Conservation (phyloP, 1,140 invertebrate species). For the Ectropis grisescens region DNA sequence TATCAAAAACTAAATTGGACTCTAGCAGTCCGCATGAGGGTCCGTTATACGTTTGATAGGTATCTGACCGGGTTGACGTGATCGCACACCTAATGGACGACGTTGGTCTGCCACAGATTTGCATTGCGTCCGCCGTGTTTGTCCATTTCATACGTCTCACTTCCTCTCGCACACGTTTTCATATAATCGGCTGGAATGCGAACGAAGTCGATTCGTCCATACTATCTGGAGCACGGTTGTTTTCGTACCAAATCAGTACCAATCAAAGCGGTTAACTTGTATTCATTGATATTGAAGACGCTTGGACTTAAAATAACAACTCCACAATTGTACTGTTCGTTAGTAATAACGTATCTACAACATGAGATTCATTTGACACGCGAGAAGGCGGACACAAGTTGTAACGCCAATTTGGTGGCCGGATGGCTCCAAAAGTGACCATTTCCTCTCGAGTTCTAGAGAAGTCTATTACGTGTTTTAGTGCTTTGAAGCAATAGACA, state of each 20-base stretch:
- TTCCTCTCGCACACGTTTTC: slow-evolving; percentile 28
- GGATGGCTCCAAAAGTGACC: slow-evolving; percentile 22
- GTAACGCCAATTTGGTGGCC: slow-evolving; percentile 17
- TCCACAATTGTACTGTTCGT: no score
- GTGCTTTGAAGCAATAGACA: no score
- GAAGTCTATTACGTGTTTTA: neutral
- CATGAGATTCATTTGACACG: slow-evolving; percentile 11
- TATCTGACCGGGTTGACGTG: slow-evolving; percentile 19
- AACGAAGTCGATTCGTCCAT: slow-evolving; percentile 17
- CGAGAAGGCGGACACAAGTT: slow-evolving; percentile 7
- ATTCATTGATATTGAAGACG: no score
- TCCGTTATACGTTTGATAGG: slow-evolving; percentile 21
- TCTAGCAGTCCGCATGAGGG: slow-evolving; percentile 24
- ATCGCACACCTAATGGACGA: slow-evolving; percentile 28
- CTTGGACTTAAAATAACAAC: no score
- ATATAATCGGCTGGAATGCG: slow-evolving; percentile 35
- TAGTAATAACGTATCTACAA: no score
- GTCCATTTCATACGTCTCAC: slow-evolving; percentile 38
- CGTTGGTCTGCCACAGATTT: slow-evolving; percentile 46
- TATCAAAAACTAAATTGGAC: slow-evolving; percentile 33
- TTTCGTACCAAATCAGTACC: slow-evolving; percentile 1
- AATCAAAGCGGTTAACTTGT: no score
- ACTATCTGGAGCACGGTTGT: slow-evolving; percentile 3
- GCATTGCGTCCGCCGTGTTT: slow-evolving; percentile 38
- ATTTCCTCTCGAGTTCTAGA: slow-evolving; percentile 17